phyloP scores from a whole-genome alignment of 2,797 vertebrate species.

The Prunella strophiata region DNA sequence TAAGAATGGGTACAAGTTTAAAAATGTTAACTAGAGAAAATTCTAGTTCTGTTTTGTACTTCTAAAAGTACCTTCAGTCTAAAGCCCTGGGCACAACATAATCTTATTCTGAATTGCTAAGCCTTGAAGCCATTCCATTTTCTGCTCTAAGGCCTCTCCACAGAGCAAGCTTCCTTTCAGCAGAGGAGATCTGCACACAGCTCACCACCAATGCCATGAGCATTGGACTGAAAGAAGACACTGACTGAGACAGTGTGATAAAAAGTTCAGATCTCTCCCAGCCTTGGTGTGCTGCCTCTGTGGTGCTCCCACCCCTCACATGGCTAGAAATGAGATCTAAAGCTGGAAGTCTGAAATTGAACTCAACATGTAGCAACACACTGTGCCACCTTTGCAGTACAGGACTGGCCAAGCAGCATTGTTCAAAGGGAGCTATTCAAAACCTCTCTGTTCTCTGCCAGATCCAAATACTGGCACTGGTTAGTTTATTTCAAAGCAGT shows the following conservation, averaged over 20 bases:
- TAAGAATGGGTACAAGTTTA: background rate
- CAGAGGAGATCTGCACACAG: background rate
- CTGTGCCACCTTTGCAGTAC: background rate
- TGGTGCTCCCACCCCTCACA: background rate
- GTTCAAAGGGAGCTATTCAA: slow-evolving; percentile 33
- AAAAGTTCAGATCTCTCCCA: background rate
- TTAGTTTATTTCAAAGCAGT: slow-evolving; percentile 35
- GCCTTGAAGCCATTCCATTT: slow-evolving; percentile 16
- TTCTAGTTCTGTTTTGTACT: background rate
- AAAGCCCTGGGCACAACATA: background rate
- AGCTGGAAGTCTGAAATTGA: slow-evolving; percentile 7
- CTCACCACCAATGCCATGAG: background rate
- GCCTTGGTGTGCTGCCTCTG: background rate
- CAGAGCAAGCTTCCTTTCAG: background rate
- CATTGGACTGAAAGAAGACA: background rate
- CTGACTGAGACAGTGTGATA: background rate
- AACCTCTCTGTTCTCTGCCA: background rate
- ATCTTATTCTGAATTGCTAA: background rate
- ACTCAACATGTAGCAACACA: background rate
- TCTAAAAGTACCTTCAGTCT: background rate
- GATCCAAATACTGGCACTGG: slow-evolving; percentile 10
- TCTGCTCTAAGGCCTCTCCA: background rate
- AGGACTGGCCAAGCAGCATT: background rate
- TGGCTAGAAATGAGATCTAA: slow-evolving; percentile 35
- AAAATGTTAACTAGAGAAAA: background rate